A percentile compares a stretch with the other conserved stretches of the same genome.
phyloP scores from a whole-genome alignment of 2,113 vertebrate genomes.

The Cyanoramphus novaezelandiae region DNA sequence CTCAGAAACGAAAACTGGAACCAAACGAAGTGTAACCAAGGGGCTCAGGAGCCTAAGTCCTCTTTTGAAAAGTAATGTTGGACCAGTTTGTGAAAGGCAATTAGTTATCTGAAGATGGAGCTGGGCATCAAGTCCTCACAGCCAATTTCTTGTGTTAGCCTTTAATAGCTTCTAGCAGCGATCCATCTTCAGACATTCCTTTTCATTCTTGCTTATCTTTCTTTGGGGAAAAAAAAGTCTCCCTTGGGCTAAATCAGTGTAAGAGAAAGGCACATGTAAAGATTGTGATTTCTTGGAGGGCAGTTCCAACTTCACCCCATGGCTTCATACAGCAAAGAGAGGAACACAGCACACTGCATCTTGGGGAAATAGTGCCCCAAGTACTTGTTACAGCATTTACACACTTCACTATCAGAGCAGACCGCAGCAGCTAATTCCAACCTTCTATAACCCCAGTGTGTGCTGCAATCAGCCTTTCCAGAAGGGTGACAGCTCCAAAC shows the following conservation, averaged over 20 bases:
- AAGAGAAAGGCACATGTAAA: not conserved
- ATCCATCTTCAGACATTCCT: not conserved
- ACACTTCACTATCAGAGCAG: not conserved
- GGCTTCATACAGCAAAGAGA: accelerated
- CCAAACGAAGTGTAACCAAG: not conserved
- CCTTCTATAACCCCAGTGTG: not conserved
- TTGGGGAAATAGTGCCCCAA: not conserved
- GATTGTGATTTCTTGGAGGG: accelerated
- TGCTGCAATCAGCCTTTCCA: not conserved
- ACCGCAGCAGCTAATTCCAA: not conserved
- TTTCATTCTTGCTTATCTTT: not conserved
- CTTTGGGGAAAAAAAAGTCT: not conserved
- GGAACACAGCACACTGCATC: not conserved
- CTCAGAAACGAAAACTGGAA: not conserved
- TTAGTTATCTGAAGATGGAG: not conserved
- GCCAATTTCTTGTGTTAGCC: not conserved
- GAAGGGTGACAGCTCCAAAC: not conserved
- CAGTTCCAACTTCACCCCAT: not conserved
- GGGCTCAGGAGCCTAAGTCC: not conserved
- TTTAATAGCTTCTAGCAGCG: not conserved
- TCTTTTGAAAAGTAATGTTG: not conserved
- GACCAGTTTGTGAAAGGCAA: not conserved
- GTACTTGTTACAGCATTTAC: accelerated
- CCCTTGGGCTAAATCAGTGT: not conserved
- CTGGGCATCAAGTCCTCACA: not conserved